Evolutionary conservation across 2,888 invertebrate genomes (phyloP).

Genomic region (Watsonalla cultraria): DNA sequence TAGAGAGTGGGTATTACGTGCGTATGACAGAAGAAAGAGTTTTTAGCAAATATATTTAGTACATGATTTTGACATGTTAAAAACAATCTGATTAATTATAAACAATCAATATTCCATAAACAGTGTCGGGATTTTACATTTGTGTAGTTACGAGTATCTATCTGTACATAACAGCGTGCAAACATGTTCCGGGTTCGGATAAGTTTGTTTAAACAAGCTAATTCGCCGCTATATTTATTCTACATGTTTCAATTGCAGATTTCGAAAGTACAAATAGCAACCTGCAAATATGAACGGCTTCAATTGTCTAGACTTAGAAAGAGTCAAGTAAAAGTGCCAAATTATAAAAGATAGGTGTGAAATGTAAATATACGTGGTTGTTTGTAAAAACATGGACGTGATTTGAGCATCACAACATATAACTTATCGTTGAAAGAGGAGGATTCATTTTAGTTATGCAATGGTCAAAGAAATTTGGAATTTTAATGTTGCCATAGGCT

Average conservation of each 20-base stretch:
- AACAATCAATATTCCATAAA: not conserved
- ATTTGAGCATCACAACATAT: not conserved
- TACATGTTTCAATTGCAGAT: constrained; percentile 63
- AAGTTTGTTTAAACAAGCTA: constrained; percentile 40
- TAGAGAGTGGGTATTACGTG: not conserved
- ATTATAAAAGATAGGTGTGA: constrained; percentile 24
- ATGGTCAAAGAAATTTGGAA: constrained; percentile 13
- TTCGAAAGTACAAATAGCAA: constrained; percentile 70
- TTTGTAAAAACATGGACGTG: not conserved
- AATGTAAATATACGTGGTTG: constrained; percentile 3
- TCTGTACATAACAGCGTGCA: constrained; percentile 18
- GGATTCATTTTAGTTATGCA: not conserved
- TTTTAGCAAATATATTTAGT: not conserved
- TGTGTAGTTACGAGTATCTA: constrained; percentile 10
- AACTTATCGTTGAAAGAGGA: not conserved
- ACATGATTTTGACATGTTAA: not conserved
- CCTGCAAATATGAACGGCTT: constrained; percentile 52
- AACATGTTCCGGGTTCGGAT: constrained; percentile 28
- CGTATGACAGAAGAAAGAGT: not conserved
- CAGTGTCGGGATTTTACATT: no score
- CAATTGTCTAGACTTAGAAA: constrained; percentile 48
- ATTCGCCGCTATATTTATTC: constrained; percentile 53
- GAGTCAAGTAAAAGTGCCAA: constrained; percentile 47
- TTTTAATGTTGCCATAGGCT: constrained; percentile 23
- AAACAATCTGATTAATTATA: not conserved